Percentiles rank a stretch among this genome's conserved stretches.
These are phyloP conservation scores for Sphecodes monilicornis DNA, from an alignment of 2,888 invertebrate species.

Conservation along the genomic window DNA sequence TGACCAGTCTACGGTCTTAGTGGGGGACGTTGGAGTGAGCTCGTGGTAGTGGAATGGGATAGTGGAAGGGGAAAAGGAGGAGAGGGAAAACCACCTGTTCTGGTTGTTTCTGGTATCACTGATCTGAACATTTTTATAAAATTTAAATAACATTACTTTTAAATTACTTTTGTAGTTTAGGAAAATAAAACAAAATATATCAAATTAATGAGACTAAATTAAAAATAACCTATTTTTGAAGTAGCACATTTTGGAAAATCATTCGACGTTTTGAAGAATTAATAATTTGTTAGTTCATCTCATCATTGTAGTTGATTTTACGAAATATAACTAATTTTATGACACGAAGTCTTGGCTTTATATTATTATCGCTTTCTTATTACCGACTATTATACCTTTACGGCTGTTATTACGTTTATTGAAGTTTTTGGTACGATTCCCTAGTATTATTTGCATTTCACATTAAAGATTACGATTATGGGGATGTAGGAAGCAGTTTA, in stretches of 20 bases:
- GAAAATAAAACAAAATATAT: not conserved
- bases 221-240: not conserved
- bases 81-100: too few species aligned
- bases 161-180: not conserved
- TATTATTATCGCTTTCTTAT: not conserved
- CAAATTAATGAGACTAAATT: not conserved
- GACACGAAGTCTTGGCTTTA: not conserved
- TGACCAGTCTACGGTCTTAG: too few species aligned
- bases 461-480: not conserved
- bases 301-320: not conserved
- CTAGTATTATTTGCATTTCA: not conserved
- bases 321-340: not conserved
- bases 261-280: not conserved
- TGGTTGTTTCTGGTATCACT: too few species aligned
- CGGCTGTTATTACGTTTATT: not conserved
- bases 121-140: not conserved
- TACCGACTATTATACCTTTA: not conserved
- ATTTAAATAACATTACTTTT: not conserved
- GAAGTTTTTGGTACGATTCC: not conserved
- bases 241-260: not conserved
- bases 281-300: not conserved
- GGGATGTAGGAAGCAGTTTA: not conserved
- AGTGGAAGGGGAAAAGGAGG: too few species aligned
- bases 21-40: too few species aligned
- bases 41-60: too few species aligned